phyloP scores from a whole-genome alignment of 2,113 vertebrate species.

The Chionis minor region DNA sequence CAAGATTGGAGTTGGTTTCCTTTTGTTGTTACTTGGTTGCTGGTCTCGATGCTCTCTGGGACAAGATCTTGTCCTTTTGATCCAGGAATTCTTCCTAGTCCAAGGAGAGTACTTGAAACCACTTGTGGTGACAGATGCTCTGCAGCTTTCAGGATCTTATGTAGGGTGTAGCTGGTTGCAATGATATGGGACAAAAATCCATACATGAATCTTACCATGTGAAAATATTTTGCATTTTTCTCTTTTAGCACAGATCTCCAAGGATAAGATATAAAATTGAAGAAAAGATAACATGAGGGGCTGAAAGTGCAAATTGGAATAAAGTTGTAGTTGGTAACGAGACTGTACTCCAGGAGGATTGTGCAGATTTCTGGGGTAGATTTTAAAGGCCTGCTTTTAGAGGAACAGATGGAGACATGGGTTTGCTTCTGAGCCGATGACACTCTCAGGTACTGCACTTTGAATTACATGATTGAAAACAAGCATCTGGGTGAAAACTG shows the following conservation, averaged over 20 bases:
- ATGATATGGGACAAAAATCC: neutral
- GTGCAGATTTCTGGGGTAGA: neutral
- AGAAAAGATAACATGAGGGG: neutral
- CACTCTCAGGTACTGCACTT: neutral
- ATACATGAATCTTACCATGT: neutral
- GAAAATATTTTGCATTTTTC: neutral
- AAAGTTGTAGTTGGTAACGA: neutral
- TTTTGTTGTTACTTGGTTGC: neutral
- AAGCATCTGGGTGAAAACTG: constrained; percentile 1
- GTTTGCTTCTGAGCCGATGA: neutral
- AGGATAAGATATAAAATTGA: neutral
- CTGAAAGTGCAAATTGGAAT: neutral
- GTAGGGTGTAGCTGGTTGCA: neutral
- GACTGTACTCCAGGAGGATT: neutral
- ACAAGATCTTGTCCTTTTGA: neutral
- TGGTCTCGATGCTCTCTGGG: neutral
- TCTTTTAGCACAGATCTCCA: neutral
- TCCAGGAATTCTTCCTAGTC: neutral
- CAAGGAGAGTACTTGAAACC: neutral
- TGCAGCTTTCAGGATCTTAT: neutral
- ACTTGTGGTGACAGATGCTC: rapidly evolving
- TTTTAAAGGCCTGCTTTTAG: neutral
- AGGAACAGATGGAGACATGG: neutral
- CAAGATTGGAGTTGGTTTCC: neutral
- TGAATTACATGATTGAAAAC: neutral